These are phyloP conservation scores for Tachuris rubrigastra DNA, from an alignment of 2,113 vertebrate genomes.

Conservation along the genomic window DNA sequence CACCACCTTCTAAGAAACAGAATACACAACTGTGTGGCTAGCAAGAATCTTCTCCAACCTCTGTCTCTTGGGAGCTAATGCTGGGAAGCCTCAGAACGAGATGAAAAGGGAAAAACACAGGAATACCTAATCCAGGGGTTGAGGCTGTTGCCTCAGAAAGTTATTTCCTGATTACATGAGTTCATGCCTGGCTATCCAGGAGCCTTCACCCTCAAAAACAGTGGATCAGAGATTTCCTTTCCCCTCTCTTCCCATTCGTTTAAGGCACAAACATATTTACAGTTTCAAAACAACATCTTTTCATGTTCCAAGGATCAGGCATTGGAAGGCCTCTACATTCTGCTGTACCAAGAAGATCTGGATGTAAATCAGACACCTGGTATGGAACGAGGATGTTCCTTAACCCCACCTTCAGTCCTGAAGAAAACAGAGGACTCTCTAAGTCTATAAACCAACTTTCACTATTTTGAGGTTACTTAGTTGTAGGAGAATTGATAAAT, in stretches of 20 bases:
- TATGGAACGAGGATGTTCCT: background rate
- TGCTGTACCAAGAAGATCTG: background rate
- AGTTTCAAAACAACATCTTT: conserved; percentile 51
- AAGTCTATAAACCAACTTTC: background rate
- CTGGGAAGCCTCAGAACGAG: conserved; percentile 11
- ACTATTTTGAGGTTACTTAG: conserved; percentile 23
- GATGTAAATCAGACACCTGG: background rate
- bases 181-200: background rate
- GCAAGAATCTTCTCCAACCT: conserved; percentile 20
- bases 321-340: background rate
- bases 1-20: conserved; percentile 23
- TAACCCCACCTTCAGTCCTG: background rate
- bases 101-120: conserved; percentile 1
- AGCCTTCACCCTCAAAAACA: background rate
- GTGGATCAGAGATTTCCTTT: conserved; percentile 33
- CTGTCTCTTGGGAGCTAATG: background rate
- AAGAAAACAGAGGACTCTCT: background rate
- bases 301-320: background rate
- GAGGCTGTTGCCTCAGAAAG: background rate
- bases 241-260: conserved; percentile 33
- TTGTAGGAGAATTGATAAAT: conserved; percentile 52
- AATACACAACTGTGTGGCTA: conserved; percentile 4
- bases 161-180: background rate
- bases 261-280: conserved; percentile 80
- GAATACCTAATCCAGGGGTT: background rate